Conservation (phyloP, 2,113 vertebrate species). For the Mustela nigripes region DNA sequence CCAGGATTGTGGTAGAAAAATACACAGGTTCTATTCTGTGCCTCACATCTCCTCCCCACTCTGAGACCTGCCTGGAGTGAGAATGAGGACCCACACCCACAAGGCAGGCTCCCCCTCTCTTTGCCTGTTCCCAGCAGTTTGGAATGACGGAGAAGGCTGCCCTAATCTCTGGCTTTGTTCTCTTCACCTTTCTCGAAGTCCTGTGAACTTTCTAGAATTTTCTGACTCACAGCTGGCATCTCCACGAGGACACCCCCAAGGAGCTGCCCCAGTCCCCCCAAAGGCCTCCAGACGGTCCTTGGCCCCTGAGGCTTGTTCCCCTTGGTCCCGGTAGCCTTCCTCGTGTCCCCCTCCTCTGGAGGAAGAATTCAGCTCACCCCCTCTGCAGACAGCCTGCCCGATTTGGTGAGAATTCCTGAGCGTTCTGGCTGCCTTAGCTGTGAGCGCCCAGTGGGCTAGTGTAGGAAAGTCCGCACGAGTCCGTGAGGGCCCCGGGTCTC, state of each 20-base stretch:
- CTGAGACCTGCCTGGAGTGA: neutral
- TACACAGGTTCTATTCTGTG: neutral
- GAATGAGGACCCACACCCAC: neutral
- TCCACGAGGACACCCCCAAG: neutral
- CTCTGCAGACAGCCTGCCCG: neutral
- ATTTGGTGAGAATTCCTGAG: neutral
- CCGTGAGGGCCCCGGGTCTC: neutral
- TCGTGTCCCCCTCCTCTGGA: neutral
- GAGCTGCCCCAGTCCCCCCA: fast-evolving
- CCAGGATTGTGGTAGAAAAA: neutral
- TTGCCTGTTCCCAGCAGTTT: neutral
- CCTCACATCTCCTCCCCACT: neutral
- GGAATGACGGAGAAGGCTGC: neutral
- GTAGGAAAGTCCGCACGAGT: neutral
- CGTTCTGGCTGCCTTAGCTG: neutral
- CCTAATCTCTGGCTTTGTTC: neutral
- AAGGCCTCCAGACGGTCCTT: neutral
- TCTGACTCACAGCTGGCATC: neutral
- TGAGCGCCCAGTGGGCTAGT: neutral
- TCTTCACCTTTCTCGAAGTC: neutral
- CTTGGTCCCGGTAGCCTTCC: neutral
- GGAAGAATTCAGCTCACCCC: neutral
- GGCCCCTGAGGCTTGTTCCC: neutral
- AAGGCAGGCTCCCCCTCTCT: neutral
- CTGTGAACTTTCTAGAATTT: slow-evolving; percentile 19